A percentile compares a stretch with the other conserved stretches of the same genome.
Evolutionary conservation across 1,140 invertebrate species (phyloP).

Genomic region (Drosophila truncata): DNA sequence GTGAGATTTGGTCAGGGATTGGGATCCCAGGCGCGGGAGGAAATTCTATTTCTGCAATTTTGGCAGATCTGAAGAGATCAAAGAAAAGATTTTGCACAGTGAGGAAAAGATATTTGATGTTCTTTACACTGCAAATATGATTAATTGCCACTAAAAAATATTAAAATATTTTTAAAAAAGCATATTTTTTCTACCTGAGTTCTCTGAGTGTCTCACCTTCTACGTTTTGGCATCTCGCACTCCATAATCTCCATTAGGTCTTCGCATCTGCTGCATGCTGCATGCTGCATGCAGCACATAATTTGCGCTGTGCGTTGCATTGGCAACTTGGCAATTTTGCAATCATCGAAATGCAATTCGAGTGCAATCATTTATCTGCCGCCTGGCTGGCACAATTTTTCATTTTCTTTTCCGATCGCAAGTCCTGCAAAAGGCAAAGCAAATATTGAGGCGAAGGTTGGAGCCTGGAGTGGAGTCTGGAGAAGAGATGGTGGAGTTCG

Average conservation of each 20-base stretch:
- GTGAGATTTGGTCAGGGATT: background rate
- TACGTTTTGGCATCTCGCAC: constrained; percentile 28
- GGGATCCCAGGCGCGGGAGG: constrained; percentile 3
- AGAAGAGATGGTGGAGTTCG: no score
- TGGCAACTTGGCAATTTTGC: constrained; percentile 68
- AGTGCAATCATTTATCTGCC: constrained; percentile 80
- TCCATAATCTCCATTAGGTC: constrained; percentile 70
- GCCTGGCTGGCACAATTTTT: constrained; percentile 68
- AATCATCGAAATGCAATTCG: constrained; percentile 83
- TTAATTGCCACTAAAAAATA: background rate
- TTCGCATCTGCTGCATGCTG: constrained; percentile 52
- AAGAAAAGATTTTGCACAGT: constrained; percentile 6
- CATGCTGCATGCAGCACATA: constrained; percentile 64
- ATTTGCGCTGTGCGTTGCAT: constrained; percentile 60
- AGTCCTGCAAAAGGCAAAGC: constrained; percentile 67
- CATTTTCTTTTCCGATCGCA: constrained; percentile 46
- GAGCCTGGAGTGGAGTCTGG: constrained; percentile 16
- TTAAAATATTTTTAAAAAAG: no score
- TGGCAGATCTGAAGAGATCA: constrained; percentile 9
- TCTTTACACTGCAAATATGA: background rate
- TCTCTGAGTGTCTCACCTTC: constrained; percentile 9
- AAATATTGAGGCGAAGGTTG: constrained; percentile 69
- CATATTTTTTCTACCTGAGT: background rate
- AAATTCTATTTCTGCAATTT: background rate
- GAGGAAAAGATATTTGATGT: background rate